Conservation (phyloP, 1,140 invertebrate genomes). For the Parapsyche elsis region DNA sequence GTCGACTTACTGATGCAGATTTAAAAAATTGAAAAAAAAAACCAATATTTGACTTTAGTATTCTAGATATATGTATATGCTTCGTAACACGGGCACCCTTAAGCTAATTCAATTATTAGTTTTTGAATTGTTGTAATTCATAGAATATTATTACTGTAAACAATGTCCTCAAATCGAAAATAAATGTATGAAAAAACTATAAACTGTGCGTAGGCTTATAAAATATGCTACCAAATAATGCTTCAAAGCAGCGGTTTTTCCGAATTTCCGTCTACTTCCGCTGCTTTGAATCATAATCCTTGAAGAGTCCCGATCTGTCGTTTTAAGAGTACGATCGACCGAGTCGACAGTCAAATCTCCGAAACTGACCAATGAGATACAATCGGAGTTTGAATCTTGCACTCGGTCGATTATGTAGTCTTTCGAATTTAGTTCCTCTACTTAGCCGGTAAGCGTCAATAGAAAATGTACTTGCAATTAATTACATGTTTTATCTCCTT, state of each 20-base stretch:
- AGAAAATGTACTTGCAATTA: too few species aligned
- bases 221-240: not conserved
- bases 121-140: slow-evolving; percentile 2
- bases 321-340: not conserved
- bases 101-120: not conserved
- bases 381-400: not conserved
- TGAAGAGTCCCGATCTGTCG: not conserved
- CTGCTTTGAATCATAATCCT: too few species aligned
- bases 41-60: not conserved
- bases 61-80: not conserved
- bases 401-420: too few species aligned
- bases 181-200: slow-evolving; percentile 46
- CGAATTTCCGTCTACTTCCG: too few species aligned
- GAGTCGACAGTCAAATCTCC: not conserved
- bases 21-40: too few species aligned
- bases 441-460: too few species aligned
- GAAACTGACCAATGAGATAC: not conserved
- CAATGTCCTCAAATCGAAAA: slow-evolving; percentile 14
- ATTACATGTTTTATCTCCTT: not conserved
- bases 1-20: not conserved
- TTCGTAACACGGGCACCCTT: not conserved
- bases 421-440: too few species aligned
- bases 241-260: not conserved
- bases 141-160: slow-evolving; percentile 1
- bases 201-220: not conserved